These are phyloP conservation scores for Junonia oenone DNA, from an alignment of 2,888 invertebrate species.

Conservation along the genomic window DNA sequence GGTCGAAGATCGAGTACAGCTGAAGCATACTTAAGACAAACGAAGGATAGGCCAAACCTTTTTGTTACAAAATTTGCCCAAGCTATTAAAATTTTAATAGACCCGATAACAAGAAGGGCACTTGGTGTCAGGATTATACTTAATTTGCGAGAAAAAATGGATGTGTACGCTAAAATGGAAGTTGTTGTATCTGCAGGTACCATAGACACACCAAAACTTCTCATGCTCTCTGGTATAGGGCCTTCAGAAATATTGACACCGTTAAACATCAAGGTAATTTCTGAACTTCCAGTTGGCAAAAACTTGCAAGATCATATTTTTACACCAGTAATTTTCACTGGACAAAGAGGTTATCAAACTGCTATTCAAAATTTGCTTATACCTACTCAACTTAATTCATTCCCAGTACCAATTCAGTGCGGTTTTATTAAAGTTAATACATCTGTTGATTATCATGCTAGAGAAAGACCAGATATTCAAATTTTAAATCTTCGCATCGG, in stretches of 20 bases:
- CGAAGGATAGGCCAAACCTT: conserved; percentile 48
- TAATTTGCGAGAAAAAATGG: conserved; percentile 37
- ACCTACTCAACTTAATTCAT: conserved; percentile 34
- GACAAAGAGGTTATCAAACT: conserved; percentile 42
- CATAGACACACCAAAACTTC: conserved; percentile 57
- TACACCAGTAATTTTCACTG: conserved; percentile 44
- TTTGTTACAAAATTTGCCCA: conserved; percentile 50
- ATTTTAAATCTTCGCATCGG: conserved; percentile 54
- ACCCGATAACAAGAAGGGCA: conserved; percentile 39
- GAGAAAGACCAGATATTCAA: conserved; percentile 52
- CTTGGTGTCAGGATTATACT: conserved; percentile 50
- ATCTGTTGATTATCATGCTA: conserved; percentile 7
- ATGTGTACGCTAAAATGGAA: conserved; percentile 49
- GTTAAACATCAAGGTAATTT: conserved; percentile 43
- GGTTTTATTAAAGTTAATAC: conserved; percentile 47
- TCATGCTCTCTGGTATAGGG: conserved; percentile 63
- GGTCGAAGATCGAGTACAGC: conserved; percentile 62
- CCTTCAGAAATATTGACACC: conserved; percentile 45
- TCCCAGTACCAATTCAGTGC: conserved; percentile 49
- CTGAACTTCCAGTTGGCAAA: conserved; percentile 59
- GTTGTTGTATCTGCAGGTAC: conserved; percentile 59
- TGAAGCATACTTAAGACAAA: conserved; percentile 50
- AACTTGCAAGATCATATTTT: conserved; percentile 58
- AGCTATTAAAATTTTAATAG: conserved; percentile 53
- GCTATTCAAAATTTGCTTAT: conserved; percentile 34